Base-by-base conservation (phyloP, 1,140 invertebrate species). In the Philotrypesis tridentata region DNA sequence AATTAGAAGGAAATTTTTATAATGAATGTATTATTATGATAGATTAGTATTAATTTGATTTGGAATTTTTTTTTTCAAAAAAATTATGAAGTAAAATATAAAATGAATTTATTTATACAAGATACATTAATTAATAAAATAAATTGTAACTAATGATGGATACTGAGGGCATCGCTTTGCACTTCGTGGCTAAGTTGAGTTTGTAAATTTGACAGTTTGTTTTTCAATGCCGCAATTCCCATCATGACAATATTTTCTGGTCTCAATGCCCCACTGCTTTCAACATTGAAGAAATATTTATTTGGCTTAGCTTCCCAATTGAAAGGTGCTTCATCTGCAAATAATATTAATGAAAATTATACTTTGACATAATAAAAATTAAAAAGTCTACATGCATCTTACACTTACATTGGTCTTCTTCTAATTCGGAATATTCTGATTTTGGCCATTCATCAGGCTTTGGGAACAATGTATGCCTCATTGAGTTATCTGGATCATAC, bases 401-500 rank as follows among this genome's bases (percentile, higher is more conserved):
- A 85, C 84, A 92, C 93, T 93, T 93, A 97, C 96, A 95, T 92
- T 97, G 95, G 91, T 98, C 97, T 88, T 99, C 98, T 85, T 97
- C 96, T 17, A 99, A 90, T 92, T 98, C 96, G 70, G 96, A 96
- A 90, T 98, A 98, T 93, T 99, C 98, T 92, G 97, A 99, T 90
- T 99, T 99, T 0, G 98, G 98, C 99, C 99, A 99, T 92, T 99
- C 99, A 90, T 99, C 98, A 63, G 99, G 98, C 92, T 99, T 99
- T 0, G 98, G 98, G 86, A 95, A 99, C 2, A 98, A 93, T 1
- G 99, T 99, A 88, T 99, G 99, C 74, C 98, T 94, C 94, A 99
- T 96, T 1, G 95, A 93, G 93, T 99, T 99, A 89, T 99, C 99
- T 6, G 99, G 99, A 93, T 99, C 99, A 94, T 99, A 99, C 92